phyloP scores from a whole-genome alignment of 2,113 vertebrate species.

The Leucoraja erinaceus region DNA sequence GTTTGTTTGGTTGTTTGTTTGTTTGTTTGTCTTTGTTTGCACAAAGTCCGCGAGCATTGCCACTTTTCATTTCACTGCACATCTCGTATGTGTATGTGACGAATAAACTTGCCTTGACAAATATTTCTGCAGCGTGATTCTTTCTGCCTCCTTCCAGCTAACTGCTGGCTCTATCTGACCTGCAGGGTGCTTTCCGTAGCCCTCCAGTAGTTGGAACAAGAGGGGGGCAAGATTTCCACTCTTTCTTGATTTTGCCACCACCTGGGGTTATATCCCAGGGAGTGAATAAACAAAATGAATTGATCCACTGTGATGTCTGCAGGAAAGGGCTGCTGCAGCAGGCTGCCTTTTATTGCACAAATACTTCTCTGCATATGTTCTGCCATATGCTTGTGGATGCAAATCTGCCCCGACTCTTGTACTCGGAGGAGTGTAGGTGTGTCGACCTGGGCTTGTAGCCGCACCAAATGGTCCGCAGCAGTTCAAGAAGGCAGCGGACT shows the following conservation, averaged over 20 bases:
- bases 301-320: background rate
- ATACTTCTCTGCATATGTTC: background rate
- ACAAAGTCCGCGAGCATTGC: no score
- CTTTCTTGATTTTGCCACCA: background rate
- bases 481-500: no score
- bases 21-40: no score
- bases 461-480: no score
- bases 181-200: background rate
- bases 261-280: background rate
- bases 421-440: background rate
- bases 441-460: background rate
- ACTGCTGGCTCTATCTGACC: background rate
- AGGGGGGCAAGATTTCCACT: background rate
- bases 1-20: no score
- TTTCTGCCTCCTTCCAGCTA: background rate
- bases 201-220: background rate
- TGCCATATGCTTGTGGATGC: background rate
- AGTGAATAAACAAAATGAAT: background rate
- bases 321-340: background rate
- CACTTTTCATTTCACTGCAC: no score
- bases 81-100: no score
- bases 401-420: background rate
- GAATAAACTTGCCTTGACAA: no score
- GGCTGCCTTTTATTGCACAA: background rate
- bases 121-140: background rate